phyloP scores from a whole-genome alignment of 2,797 vertebrate genomes.

The Melanotaenia pygmaea region DNA sequence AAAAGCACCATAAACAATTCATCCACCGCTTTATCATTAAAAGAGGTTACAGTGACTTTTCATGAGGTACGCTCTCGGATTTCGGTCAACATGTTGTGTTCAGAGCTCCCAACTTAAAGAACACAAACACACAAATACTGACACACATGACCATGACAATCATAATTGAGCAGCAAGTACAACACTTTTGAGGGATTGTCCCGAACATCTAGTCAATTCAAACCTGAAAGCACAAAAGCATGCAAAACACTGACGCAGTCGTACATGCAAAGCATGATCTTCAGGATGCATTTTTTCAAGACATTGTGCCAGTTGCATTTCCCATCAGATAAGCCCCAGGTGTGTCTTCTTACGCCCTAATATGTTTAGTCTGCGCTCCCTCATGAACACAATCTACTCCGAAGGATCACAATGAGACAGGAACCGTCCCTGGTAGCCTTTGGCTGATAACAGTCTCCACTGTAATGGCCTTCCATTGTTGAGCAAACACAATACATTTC shows the following conservation, averaged over 20 bases:
- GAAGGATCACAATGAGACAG: conserved; percentile 76
- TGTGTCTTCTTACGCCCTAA: conserved; percentile 85
- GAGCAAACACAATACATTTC: conserved; percentile 68
- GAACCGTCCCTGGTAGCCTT: conserved; percentile 60
- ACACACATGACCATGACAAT: conserved; percentile 2
- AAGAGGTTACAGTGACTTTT: conserved; percentile 72
- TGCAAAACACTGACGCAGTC: conserved; percentile 16
- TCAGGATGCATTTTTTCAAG: conserved; percentile 68
- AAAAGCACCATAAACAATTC: conserved; percentile 86
- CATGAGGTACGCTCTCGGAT: conserved; percentile 49
- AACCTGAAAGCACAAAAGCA: neutral
- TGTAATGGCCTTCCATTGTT: conserved; percentile 71
- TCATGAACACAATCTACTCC: conserved; percentile 72
- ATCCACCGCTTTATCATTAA: conserved; percentile 81
- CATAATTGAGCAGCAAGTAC: conserved; percentile 14
- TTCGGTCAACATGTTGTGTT: conserved; percentile 55
- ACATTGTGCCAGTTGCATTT: conserved; percentile 82
- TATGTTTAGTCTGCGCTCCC: conserved; percentile 90
- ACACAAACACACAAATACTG: neutral
- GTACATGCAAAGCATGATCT: neutral
- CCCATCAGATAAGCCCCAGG: conserved; percentile 89
- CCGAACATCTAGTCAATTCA: conserved; percentile 3
- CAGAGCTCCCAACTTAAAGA: neutral
- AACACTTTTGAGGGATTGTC: neutral
- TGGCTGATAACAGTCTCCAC: conserved; percentile 68